Evolutionary conservation across 2,797 vertebrate genomes (phyloP).

Genomic region (Sternarchorhynchus goeldii): DNA sequence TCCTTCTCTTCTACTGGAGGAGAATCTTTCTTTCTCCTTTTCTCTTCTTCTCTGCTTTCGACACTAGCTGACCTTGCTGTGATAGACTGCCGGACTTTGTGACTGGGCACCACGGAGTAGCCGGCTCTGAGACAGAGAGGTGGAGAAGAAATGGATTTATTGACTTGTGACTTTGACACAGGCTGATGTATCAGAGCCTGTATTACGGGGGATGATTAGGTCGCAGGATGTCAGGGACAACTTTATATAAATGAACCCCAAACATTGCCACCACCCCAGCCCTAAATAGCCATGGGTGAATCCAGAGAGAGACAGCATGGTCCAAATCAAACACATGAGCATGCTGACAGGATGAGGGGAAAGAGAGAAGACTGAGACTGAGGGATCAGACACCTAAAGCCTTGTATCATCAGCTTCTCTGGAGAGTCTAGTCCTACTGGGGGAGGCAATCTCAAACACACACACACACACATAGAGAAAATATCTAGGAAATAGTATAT

Average conservation of each 20-base stretch:
- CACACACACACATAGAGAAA: background rate
- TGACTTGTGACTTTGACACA: constrained; percentile 84
- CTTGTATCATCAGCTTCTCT: constrained; percentile 43
- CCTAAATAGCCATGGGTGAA: constrained; percentile 31
- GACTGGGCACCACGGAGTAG: constrained; percentile 83
- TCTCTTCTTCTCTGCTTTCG: constrained; percentile 69
- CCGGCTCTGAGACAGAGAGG: constrained; percentile 72
- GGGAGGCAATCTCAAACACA: constrained; percentile 20
- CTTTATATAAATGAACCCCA: constrained; percentile 86
- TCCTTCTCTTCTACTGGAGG: constrained; percentile 32
- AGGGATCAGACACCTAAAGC: constrained; percentile 50
- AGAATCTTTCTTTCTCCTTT: constrained; percentile 39
- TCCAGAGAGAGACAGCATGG: constrained; percentile 26
- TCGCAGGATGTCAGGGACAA: constrained; percentile 87
- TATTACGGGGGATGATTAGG: constrained; percentile 94
- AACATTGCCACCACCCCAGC: constrained; percentile 51
- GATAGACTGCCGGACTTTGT: constrained; percentile 87
- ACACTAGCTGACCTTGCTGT: constrained; percentile 86
- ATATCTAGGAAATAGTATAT: background rate
- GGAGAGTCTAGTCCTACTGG: constrained; percentile 30
- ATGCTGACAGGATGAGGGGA: constrained; percentile 33
- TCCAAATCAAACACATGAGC: constrained; percentile 51
- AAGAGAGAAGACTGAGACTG: constrained; percentile 43
- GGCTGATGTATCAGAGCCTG: constrained; percentile 86
- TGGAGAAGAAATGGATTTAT: constrained; percentile 92